Evolutionary conservation across 2,888 invertebrate species (phyloP).

Genomic region (Acleris laterana): DNA sequence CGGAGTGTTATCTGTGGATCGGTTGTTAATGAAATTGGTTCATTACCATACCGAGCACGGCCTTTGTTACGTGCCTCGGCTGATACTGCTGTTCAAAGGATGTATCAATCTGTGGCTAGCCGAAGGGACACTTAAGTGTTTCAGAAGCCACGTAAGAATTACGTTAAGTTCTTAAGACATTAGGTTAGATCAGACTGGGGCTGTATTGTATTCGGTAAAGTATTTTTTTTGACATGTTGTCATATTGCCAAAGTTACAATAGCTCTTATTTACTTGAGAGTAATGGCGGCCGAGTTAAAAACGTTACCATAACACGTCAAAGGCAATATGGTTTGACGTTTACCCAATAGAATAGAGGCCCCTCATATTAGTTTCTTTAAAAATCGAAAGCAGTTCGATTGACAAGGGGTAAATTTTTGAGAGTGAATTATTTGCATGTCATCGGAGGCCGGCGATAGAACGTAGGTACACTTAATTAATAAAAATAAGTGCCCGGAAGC

Average conservation of each 20-base stretch:
- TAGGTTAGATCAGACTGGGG: too few relatives aligned
- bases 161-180: neutral
- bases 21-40: constrained; percentile 62
- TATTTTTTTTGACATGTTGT: too few relatives aligned
- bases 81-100: constrained; percentile 20
- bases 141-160: neutral
- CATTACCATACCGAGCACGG: constrained; percentile 55
- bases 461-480: constrained; percentile 42
- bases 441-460: constrained; percentile 17
- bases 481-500: constrained; percentile 40
- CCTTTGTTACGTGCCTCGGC: constrained; percentile 24
- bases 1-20: constrained; percentile 56
- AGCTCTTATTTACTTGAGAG: too few relatives aligned
- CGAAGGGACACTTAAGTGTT: neutral
- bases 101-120: constrained; percentile 7
- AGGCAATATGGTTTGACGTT: too few relatives aligned
- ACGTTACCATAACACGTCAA: too few relatives aligned
- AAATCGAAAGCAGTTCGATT: too few relatives aligned
- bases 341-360: too few relatives aligned
- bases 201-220: too few relatives aligned
- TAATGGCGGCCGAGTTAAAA: too few relatives aligned
- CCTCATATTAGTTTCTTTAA: too few relatives aligned
- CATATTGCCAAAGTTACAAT: too few relatives aligned
- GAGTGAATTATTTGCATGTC: constrained; percentile 17
- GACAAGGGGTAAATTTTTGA: neutral